Percentiles rank a stretch among this genome's conserved stretches.
Conservation (phyloP, 2,888 invertebrate species). For the Watsonalla cultraria region DNA sequence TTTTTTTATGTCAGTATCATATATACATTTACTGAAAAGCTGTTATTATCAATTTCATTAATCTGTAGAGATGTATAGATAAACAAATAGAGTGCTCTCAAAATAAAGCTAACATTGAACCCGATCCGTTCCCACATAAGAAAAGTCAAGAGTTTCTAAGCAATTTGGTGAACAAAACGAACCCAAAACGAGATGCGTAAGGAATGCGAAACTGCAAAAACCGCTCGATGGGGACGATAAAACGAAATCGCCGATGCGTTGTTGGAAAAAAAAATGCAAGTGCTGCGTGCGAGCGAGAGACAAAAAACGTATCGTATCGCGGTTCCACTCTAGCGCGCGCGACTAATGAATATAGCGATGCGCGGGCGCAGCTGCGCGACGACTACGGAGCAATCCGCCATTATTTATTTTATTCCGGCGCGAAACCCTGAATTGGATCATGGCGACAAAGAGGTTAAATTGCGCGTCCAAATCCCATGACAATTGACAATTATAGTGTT, state of each 20-base stretch:
- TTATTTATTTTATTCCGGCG: slow-evolving; percentile 77
- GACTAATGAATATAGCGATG: slow-evolving; percentile 62
- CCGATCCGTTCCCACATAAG: slow-evolving; percentile 19
- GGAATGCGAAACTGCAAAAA: slow-evolving; percentile 72
- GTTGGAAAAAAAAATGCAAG: slow-evolving; percentile 69
- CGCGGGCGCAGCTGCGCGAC: slow-evolving; percentile 67
- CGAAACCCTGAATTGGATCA: slow-evolving; percentile 73
- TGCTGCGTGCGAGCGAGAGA: slow-evolving; percentile 71
- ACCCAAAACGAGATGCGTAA: slow-evolving; percentile 67
- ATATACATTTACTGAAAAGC: too few species aligned
- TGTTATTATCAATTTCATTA: too few species aligned
- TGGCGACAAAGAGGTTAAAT: slow-evolving; percentile 74
- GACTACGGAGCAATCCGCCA: slow-evolving; percentile 57
- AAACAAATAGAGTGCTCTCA: neutral
- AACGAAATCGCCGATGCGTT: slow-evolving; percentile 76
- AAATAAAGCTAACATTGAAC: neutral
- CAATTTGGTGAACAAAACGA: slow-evolving; percentile 36
- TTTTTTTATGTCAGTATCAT: too few species aligned
- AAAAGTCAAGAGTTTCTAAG: slow-evolving; percentile 27
- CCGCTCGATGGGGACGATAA: slow-evolving; percentile 72
- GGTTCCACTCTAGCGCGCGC: slow-evolving; percentile 74
- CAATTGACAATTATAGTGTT: slow-evolving; percentile 60
- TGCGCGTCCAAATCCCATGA: slow-evolving; percentile 75
- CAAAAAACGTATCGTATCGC: slow-evolving; percentile 75
- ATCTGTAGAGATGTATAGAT: neutral